Base-by-base conservation (phyloP, 2,797 vertebrate genomes). In the Chromis chromis region DNA sequence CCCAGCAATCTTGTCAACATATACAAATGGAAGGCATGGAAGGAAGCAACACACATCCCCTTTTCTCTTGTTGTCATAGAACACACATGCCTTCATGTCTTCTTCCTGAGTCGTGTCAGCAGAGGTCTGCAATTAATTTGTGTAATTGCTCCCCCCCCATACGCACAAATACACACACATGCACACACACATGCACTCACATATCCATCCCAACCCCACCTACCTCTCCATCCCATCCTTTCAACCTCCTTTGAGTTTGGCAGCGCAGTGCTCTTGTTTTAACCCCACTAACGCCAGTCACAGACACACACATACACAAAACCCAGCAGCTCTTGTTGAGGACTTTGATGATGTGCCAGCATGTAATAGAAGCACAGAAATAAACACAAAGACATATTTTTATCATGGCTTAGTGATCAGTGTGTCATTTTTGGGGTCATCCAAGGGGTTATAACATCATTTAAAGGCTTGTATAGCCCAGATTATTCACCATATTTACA, bases 41-140 rank as follows among this genome's bases (percentile, higher is more conserved):
- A 86, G 84, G 85, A 90, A 90, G 88, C 85, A 27, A 50, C 85
- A 76, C 78, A 66, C 88, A 48, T 86, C 86, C 85, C 65, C 86
- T 89, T 89, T 90, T 89, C 87, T 90, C 82, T 89, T 90, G 88
- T 92, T 92, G 89, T 92, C 91, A 91, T 91, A 85, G 86, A 87
- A 76, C 81, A 74, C 87, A 86, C 83, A 84, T 79, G 72, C 81
- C 88, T 86, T 90, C 91, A 89, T 44, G 50, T 92, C 88, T 86
- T 86, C 88, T 90, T 90, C 88, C 90, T 88, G 89, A 89, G 78
- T 79, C 60, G 82, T 90, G 89, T 91, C 90, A 92, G 66, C 84
- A 67, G 79, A 92, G 88, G 87, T 79, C 91, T 92, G 87, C 91
- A 93, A 93, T 93, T 93, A 94, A 91, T 91, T 88, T 87, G 88